phyloP scores from a whole-genome alignment of 2,797 vertebrate species.

The Sarcophilus harrisii region DNA sequence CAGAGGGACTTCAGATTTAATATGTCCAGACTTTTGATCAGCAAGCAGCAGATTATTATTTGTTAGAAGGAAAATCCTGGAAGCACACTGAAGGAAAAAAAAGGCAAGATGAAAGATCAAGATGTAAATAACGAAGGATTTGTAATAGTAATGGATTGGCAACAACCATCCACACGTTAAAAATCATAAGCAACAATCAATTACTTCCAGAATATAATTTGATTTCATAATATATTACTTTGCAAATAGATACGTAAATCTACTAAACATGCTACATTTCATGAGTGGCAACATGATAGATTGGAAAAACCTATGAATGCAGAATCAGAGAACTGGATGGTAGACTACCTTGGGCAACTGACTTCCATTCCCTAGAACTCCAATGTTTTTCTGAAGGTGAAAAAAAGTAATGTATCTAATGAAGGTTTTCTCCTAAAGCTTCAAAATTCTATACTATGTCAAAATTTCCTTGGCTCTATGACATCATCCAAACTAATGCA shows the following conservation, averaged over 20 bases:
- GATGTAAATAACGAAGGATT: not conserved
- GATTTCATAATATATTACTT: not conserved
- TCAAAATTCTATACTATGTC: not conserved
- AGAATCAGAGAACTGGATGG: not conserved
- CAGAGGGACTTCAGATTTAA: slow-evolving; percentile 95
- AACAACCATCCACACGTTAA: not conserved
- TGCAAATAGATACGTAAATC: not conserved
- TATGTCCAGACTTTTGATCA: slow-evolving; percentile 97
- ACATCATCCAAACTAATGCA: not conserved
- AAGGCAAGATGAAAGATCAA: not conserved
- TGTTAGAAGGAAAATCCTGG: slow-evolving; percentile 95
- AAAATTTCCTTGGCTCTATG: not conserved
- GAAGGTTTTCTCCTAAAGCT: not conserved
- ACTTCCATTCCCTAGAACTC: not conserved
- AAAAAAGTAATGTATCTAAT: no score
- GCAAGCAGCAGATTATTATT: slow-evolving; percentile 95
- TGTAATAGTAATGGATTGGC: not conserved
- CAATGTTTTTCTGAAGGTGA: no score
- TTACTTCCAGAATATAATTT: not conserved
- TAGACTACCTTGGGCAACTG: not conserved
- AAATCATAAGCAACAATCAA: not conserved
- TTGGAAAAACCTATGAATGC: not conserved
- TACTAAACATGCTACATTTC: not conserved
- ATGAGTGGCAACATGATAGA: not conserved
- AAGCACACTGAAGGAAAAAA: slow-evolving; percentile 88